These are phyloP conservation scores for Axea sp. DNA, from an alignment of 2,888 invertebrate genomes.

Conservation along the genomic window DNA sequence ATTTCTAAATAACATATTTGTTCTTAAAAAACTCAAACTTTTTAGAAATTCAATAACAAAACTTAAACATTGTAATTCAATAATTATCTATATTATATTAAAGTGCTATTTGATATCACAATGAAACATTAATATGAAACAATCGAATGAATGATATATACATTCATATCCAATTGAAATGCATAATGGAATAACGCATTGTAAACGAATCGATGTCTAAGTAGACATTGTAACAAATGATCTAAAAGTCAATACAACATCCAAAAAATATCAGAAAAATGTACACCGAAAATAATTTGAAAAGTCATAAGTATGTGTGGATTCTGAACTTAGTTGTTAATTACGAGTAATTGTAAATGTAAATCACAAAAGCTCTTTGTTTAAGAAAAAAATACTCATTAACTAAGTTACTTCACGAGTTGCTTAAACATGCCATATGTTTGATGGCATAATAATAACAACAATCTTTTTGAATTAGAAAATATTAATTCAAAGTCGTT, in stretches of 20 bases:
- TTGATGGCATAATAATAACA: not conserved
- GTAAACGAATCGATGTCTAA: not conserved
- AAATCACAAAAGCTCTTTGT: constrained; percentile 25
- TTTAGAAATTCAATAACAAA: constrained; percentile 19
- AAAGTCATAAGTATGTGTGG: constrained; percentile 16
- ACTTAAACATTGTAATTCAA: not conserved
- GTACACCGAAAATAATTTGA: constrained; percentile 9
- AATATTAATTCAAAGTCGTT: too few species aligned
- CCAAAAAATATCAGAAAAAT: constrained; percentile 4
- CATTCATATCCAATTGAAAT: constrained; percentile 1
- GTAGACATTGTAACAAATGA: not conserved
- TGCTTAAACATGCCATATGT: constrained; percentile 6
- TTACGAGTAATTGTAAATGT: too few species aligned
- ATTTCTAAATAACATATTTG: too few species aligned
- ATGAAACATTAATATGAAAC: too few species aligned
- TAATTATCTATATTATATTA: too few species aligned
- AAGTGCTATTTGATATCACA: not conserved
- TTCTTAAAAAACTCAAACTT: too few species aligned
- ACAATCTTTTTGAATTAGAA: too few species aligned
- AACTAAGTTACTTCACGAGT: constrained; percentile 16
- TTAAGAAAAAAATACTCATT: constrained; percentile 7
- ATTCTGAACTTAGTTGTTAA: constrained; percentile 30
- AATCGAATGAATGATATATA: constrained; percentile 17
- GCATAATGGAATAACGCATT: constrained; percentile 9
- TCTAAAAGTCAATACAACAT: constrained; percentile 14